A percentile compares a stretch with the other conserved stretches of the same genome.
Evolutionary conservation across 2,113 vertebrate genomes (phyloP).

Genomic region (Guaruba guarouba): DNA sequence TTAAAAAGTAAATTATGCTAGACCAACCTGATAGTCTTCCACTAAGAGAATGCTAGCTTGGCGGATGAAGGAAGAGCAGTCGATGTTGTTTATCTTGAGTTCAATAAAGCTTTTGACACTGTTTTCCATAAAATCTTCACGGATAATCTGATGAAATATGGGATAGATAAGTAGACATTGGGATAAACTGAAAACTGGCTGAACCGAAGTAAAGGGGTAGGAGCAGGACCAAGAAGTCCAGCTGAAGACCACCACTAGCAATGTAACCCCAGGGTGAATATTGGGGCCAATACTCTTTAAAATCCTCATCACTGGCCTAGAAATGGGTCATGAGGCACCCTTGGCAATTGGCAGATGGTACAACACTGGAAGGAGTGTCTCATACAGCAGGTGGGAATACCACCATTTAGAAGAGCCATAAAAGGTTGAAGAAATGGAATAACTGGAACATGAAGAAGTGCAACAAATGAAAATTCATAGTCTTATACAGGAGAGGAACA

Average conservation of each 20-base stretch:
- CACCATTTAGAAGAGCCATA: not conserved
- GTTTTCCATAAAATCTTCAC: not conserved
- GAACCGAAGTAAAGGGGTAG: not conserved
- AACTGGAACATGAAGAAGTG: not conserved
- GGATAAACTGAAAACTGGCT: not conserved
- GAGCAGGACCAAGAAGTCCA: not conserved
- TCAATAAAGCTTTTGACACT: not conserved
- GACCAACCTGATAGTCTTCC: not conserved
- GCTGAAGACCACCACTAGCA: not conserved
- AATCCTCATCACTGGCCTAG: not conserved
- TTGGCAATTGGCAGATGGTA: not conserved
- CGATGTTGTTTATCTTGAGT: not conserved
- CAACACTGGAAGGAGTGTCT: not conserved
- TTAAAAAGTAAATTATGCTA: not conserved
- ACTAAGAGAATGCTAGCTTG: not conserved
- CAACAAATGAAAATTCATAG: not conserved
- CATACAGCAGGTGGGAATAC: not conserved
- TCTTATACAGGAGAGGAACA: not conserved
- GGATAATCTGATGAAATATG: not conserved
- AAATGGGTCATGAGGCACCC: not conserved
- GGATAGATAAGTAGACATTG: not conserved
- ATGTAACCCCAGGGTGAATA: fast-evolving
- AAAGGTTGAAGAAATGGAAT: not conserved
- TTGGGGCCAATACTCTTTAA: fast-evolving
- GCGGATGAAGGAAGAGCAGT: not conserved